Evolutionary conservation across 2,888 invertebrate species (phyloP).

Genomic region (Cheilosia soror): DNA sequence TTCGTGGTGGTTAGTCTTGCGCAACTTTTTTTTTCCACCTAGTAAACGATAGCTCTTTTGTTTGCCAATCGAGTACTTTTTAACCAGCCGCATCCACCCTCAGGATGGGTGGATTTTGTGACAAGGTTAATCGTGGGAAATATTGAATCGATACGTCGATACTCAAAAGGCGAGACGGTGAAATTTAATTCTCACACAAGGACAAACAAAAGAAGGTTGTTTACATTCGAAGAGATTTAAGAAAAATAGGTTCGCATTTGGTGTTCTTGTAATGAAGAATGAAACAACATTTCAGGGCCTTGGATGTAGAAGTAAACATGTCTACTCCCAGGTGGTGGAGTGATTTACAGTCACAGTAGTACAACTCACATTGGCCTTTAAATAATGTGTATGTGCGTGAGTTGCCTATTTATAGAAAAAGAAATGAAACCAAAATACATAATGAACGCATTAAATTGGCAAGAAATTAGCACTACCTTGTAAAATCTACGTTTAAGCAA

Average conservation of each 20-base stretch:
- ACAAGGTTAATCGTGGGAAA: conserved; percentile 32
- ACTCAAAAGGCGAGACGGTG: neutral
- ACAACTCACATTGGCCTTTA: neutral
- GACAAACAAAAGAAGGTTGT: conserved; percentile 23
- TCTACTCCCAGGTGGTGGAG: neutral
- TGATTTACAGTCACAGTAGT: conserved; percentile 13
- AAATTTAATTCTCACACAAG: conserved; percentile 15
- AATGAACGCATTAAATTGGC: conserved; percentile 2
- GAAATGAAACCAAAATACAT: neutral
- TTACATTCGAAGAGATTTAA: neutral
- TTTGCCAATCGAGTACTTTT: conserved; percentile 3
- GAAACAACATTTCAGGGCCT: conserved; percentile 2
- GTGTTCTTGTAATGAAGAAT: conserved; percentile 4
- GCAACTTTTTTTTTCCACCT: neutral
- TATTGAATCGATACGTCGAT: neutral
- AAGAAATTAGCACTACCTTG: neutral
- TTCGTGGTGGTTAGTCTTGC: neutral
- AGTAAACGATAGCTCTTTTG: conserved; percentile 20
- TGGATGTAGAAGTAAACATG: conserved; percentile 1
- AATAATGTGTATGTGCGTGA: neutral
- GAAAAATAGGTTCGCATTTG: conserved; percentile 18
- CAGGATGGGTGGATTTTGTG: conserved; percentile 5
- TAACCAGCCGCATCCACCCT: neutral
- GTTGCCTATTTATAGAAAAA: conserved; percentile 7
- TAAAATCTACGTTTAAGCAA: neutral